Evolutionary conservation across 2,797 vertebrate genomes (phyloP).

Genomic region (Poeciliopsis infans): DNA sequence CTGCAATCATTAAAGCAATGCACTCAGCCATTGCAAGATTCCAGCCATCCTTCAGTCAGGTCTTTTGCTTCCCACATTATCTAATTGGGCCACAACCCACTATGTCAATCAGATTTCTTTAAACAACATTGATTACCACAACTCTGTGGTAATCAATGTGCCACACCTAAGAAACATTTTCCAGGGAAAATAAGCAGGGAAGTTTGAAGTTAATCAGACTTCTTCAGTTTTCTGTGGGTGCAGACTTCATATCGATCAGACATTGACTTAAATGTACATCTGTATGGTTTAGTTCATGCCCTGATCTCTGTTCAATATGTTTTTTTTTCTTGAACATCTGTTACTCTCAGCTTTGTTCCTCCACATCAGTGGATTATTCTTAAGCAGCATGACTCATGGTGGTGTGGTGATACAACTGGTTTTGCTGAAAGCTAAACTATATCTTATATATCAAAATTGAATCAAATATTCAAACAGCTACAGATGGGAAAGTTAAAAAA

Average conservation of each 20-base stretch:
- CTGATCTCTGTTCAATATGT: conserved; percentile 6
- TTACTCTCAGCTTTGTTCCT: conserved; percentile 35
- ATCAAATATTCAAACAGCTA: not conserved
- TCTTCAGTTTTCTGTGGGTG: conserved; percentile 13
- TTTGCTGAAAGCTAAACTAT: conserved; percentile 28
- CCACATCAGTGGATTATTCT: conserved; percentile 38
- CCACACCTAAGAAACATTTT: conserved; percentile 49
- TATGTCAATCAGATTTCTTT: conserved; percentile 33
- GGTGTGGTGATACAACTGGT: conserved; percentile 41
- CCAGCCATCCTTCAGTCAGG: conserved; percentile 43
- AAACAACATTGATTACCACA: conserved; percentile 6
- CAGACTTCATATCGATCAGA: not conserved
- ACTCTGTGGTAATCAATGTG: conserved; percentile 34
- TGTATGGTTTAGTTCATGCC: conserved; percentile 7
- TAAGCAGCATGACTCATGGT: conserved; percentile 58
- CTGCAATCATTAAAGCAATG: conserved; percentile 31
- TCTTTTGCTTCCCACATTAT: conserved; percentile 59
- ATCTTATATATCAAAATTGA: conserved; percentile 11
- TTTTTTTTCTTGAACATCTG: conserved; percentile 32
- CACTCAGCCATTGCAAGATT: conserved; percentile 37
- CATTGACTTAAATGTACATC: conserved; percentile 20
- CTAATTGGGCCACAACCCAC: conserved; percentile 21
- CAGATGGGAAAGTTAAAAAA: not conserved
- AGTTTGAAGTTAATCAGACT: conserved; percentile 17
- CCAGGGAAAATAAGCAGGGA: conserved; percentile 42